Base-by-base conservation (phyloP, 2,888 invertebrate species). In the Lapara coniferarum region DNA sequence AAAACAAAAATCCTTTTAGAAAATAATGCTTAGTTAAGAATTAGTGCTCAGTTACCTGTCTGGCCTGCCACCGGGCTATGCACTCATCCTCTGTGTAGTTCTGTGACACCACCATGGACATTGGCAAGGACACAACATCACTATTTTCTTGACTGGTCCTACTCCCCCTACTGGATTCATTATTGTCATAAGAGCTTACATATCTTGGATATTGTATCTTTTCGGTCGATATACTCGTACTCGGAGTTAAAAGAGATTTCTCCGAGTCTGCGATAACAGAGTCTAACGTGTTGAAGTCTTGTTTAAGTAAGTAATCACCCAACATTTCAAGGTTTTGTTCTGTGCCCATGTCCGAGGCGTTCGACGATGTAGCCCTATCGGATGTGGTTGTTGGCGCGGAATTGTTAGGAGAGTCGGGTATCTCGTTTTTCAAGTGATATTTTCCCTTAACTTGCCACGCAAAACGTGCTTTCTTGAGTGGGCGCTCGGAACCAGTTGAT, bases 361-460 rank as follows among this genome's bases (percentile, higher is more conserved):
- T 82, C 63, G 84, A 79, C 53, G 85, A n/a, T 3, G 51, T 51
- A n/a, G 69, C 51, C 52, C 69, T 76, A 16, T 75, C 67, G 37
- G 73, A 66, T 19, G 75, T 68, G 55, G 73, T 44, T 58, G 80
- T 67, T 66, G 76, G 53, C 71, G 80, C 81, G 52, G 74, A 74
- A 52, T 70, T 71, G 49, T 84, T 58, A 19, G 37, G 25, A 2
- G 69, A 19, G 5, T 69, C 85, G 44, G 81, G 74, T 69, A 78
- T 74, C 72, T 90, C 90, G 74, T 93, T 93, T 87, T 94, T 95
- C 74, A 95, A 85, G 82, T 95, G 95, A 83, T 95, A 94, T 92
- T 95, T 94, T 57, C 95, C 95, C 88, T 95, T 95, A 71, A 96
- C 94, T 92, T 96, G 95, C 95, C 95, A 96, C 69, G 95, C 93